These are phyloP conservation scores for Abrostola tripartita DNA, from an alignment of 2,888 invertebrate species.

Conservation along the genomic window DNA sequence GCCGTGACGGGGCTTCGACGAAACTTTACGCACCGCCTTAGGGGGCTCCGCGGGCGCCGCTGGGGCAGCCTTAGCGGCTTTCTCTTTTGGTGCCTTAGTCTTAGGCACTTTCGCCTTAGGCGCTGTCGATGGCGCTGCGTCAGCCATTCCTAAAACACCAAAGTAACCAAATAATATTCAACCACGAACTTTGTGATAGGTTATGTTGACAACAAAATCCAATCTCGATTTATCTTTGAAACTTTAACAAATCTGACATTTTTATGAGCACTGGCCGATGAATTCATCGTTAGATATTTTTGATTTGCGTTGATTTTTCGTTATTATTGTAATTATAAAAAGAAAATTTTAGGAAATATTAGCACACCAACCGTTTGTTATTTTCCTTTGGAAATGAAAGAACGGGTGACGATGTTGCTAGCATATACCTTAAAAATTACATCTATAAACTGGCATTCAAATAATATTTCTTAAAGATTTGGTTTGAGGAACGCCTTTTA, in stretches of 20 bases:
- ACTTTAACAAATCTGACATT: constrained; percentile 65
- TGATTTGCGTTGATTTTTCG: constrained; percentile 61
- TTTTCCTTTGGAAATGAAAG: constrained; percentile 80
- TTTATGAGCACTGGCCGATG: constrained; percentile 33
- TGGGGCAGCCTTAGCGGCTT: constrained; percentile 86
- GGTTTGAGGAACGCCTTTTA: background rate
- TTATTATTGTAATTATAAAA: constrained; percentile 36
- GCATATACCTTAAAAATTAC: constrained; percentile 8
- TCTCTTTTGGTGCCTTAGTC: constrained; percentile 88
- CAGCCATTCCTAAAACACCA: constrained; percentile 89
- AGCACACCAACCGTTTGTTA: constrained; percentile 80
- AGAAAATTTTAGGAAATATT: constrained; percentile 59
- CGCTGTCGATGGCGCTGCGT: constrained; percentile 86
- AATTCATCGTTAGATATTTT: constrained; percentile 33
- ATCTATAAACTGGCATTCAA: background rate
- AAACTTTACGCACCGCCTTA: constrained; percentile 84
- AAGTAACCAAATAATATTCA: constrained; percentile 48
- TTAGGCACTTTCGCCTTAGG: constrained; percentile 88
- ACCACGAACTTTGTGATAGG: constrained; percentile 65
- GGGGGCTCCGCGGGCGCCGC: constrained; percentile 86
- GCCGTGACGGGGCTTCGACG: constrained; percentile 91
- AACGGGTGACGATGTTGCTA: constrained; percentile 74
- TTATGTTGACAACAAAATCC: constrained; percentile 83
- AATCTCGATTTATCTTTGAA: constrained; percentile 74
- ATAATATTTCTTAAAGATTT: background rate